Base-by-base conservation (phyloP, 2,888 invertebrate genomes). In the Hypolimnas misippus region DNA sequence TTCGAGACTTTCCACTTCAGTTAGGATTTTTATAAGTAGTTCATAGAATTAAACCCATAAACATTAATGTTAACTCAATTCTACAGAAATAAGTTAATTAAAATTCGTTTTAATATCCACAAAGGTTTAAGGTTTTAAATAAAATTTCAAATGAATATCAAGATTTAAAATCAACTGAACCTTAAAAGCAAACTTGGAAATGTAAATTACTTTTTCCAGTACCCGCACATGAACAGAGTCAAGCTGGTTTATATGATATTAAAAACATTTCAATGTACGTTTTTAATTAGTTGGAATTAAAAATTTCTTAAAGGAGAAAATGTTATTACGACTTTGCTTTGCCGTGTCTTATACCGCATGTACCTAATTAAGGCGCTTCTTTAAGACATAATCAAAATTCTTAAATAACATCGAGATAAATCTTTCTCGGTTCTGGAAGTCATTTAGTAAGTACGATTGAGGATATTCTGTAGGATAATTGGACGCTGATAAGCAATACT, bases 131-230 rank as follows among this genome's bases (percentile, higher is more conserved):
- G n/a, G n/a, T n/a, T n/a, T n/a, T n/a, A n/a, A n/a, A n/a, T n/a
- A n/a, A 38, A n/a, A n/a, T 38, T 38, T 38, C 35, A n/a, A 38
- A 38, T n/a, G 12, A 38, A 38, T 38, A 38, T n/a, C 35, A n/a
- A 38, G 35, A 38, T 38, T 38, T 38, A 38, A 38, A 38, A 38
- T 38, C 35, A 38, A 38, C 12, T 38, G 35, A 38, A 38, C 35
- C n/a, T 38, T 38, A 38, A 38, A 38, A 38, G 35, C 35, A 38
- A 38, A 38, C 35, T 12, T 12, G 35, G 35, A 3, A 38, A 38
- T 38, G 35, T 38, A 38, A 38, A 38, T 38, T 38, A 38, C 35
- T 38, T 38, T 38, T 38, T 38, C 35, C 35, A 38, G 35, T 38
- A n/a, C 12, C 35, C n/a, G 35, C 10, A 38, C n/a, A 38, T n/a